These are phyloP conservation scores for Pterostichus niger DNA, from an alignment of 2,888 invertebrate species.

Conservation along the genomic window DNA sequence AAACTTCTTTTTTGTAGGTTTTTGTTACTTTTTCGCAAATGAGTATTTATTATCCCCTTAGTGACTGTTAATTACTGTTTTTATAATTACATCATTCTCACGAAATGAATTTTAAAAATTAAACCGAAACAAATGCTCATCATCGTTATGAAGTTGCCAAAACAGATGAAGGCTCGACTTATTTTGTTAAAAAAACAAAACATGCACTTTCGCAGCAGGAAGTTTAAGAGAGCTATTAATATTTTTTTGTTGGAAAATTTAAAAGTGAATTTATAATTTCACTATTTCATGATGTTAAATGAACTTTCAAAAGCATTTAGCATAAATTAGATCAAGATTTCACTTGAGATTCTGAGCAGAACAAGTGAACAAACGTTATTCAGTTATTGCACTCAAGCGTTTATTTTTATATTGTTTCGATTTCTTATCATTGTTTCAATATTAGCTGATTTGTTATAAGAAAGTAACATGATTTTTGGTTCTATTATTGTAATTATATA, in stretches of 20 bases:
- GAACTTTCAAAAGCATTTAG: conserved; percentile 50
- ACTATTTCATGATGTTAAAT: conserved; percentile 25
- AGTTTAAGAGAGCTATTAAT: conserved; percentile 1
- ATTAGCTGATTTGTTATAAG: neutral
- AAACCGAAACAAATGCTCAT: neutral
- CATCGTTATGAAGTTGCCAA: conserved; percentile 16
- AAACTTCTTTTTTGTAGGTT: too few relatives aligned
- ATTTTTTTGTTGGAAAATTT: neutral
- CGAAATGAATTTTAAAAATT: conserved; percentile 9
- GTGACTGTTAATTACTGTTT: neutral
- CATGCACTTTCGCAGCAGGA: conserved; percentile 1
- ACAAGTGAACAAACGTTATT: conserved; percentile 12
- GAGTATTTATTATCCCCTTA: conserved; percentile 11
- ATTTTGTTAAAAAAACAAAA: neutral
- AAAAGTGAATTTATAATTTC: conserved; percentile 55
- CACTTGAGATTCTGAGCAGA: conserved; percentile 25
- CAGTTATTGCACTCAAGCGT: conserved; percentile 26
- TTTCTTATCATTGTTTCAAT: conserved; percentile 19
- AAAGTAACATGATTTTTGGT: neutral
- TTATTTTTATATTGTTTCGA: conserved; percentile 18
- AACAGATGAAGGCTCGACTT: neutral
- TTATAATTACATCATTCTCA: neutral
- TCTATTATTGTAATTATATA: neutral
- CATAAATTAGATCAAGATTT: conserved; percentile 48
- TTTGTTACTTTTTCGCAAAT: neutral